These are phyloP conservation scores for Epinotia nisella DNA, from an alignment of 2,888 invertebrate genomes.

Conservation along the genomic window DNA sequence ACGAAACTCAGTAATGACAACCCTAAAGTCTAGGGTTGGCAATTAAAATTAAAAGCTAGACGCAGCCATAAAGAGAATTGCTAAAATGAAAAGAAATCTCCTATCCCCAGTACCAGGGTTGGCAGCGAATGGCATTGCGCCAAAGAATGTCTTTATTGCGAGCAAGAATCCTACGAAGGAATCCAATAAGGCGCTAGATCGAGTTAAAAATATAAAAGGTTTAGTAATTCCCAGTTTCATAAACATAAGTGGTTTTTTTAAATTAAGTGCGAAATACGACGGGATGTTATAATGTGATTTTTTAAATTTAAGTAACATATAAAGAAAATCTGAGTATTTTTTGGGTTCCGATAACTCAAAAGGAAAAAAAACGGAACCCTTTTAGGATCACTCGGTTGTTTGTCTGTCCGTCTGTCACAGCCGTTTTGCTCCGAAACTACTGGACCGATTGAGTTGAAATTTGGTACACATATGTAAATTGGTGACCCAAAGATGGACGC, in stretches of 20 bases:
- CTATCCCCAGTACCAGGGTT: slow-evolving; percentile 47
- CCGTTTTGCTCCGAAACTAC: too few relatives aligned
- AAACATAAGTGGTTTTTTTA: slow-evolving; percentile 13
- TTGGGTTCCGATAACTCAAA: too few relatives aligned
- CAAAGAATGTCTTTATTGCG: slow-evolving; percentile 79
- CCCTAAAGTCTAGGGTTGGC: slow-evolving; percentile 14
- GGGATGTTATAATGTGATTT: neutral
- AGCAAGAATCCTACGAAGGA: slow-evolving; percentile 61
- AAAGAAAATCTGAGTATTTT: too few relatives aligned
- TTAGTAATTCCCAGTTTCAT: slow-evolving; percentile 41
- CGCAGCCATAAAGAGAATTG: slow-evolving; percentile 16
- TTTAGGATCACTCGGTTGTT: too few relatives aligned
- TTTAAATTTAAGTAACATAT: too few relatives aligned
- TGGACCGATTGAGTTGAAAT: too few relatives aligned
- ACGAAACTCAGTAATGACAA: slow-evolving; percentile 1
- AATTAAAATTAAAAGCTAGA: slow-evolving; percentile 20
- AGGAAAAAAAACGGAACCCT: too few relatives aligned
- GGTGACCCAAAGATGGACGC: too few relatives aligned
- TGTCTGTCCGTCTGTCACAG: too few relatives aligned
- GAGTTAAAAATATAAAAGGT: slow-evolving; percentile 62
- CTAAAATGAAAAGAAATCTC: slow-evolving; percentile 37
- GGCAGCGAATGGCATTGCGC: slow-evolving; percentile 63
- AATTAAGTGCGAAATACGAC: neutral
- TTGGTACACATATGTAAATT: too few relatives aligned
- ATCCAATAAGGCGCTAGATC: slow-evolving; percentile 70